Percentiles rank a stretch among this genome's conserved stretches.
Conservation (phyloP, 2,888 invertebrate species). For the Polydrusus cervinus region DNA sequence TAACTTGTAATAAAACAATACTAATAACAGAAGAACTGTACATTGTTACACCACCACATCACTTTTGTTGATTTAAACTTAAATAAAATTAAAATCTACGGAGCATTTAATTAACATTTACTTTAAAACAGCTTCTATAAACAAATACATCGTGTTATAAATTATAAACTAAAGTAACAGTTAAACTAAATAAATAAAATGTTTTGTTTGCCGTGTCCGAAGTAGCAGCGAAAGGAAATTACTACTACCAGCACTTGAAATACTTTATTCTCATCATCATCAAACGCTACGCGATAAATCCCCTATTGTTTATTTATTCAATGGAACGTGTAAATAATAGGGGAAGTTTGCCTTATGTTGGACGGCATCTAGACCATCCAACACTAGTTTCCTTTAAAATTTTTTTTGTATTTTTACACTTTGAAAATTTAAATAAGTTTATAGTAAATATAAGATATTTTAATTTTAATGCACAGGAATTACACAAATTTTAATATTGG, state of each 20-base stretch:
- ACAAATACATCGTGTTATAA: slow-evolving; percentile 14
- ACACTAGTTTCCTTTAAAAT: no score
- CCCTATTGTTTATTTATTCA: slow-evolving; percentile 29
- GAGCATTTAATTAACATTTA: slow-evolving; percentile 7
- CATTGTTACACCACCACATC: slow-evolving; percentile 17
- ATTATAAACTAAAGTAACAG: slow-evolving; percentile 23
- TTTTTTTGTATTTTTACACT: no score
- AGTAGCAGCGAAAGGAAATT: slow-evolving; percentile 26
- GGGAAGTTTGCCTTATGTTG: neutral
- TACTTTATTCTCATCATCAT: slow-evolving; percentile 19
- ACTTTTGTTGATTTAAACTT: slow-evolving; percentile 7
- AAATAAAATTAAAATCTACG: neutral
- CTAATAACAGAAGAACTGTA: slow-evolving; percentile 17
- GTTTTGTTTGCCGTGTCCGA: slow-evolving; percentile 19
- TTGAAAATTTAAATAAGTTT: no score
- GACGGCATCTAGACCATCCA: neutral
- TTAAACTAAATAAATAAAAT: slow-evolving; percentile 24
- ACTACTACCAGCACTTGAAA: slow-evolving; percentile 16
- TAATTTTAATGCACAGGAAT: no score
- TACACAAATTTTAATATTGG: no score
- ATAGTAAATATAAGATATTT: no score
- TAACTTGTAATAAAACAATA: slow-evolving; percentile 9
- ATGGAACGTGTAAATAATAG: slow-evolving; percentile 4
- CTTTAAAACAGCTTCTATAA: neutral
- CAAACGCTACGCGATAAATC: slow-evolving; percentile 20